Conservation (phyloP, 2,797 vertebrate species). For the Alca torda region DNA sequence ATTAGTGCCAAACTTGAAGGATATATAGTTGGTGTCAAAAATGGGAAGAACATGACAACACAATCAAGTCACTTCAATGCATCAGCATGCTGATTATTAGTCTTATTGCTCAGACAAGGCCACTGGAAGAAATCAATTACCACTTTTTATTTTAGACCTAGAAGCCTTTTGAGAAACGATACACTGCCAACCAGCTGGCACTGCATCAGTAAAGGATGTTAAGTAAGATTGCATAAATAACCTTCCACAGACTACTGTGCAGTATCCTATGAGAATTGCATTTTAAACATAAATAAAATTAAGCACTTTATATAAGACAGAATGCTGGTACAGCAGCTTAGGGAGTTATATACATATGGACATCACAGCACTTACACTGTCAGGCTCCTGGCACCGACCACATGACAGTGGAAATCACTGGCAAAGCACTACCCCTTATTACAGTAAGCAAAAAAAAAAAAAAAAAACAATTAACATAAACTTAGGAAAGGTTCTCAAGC, state of each 20-base stretch:
- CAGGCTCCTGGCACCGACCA: not conserved
- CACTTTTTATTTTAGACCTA: not conserved
- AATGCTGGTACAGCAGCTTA: slow-evolving; percentile 23
- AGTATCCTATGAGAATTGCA: slow-evolving; percentile 1
- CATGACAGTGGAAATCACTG: not conserved
- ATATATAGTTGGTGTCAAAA: not conserved
- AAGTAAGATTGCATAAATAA: slow-evolving; percentile 42
- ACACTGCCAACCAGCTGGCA: slow-evolving; percentile 8
- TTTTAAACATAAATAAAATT: slow-evolving; percentile 54
- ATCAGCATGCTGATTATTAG: not conserved
- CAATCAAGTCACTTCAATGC: not conserved
- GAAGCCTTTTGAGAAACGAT: not conserved
- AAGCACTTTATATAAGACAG: not conserved
- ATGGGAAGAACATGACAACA: not conserved
- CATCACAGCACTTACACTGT: not conserved
- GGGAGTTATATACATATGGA: not conserved
- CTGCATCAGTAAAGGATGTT: not conserved
- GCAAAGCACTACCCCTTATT: not conserved
- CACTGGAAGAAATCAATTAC: not conserved
- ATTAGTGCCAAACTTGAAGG: not conserved
- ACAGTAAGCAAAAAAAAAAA: not conserved
- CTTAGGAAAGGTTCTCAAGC: not conserved
- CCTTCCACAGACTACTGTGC: not conserved
- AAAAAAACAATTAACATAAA: not conserved
- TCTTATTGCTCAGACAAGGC: not conserved